Percentiles rank a stretch among this genome's conserved stretches.
Conservation (phyloP, 2,888 invertebrate species). For the Pseudoips prasinana region DNA sequence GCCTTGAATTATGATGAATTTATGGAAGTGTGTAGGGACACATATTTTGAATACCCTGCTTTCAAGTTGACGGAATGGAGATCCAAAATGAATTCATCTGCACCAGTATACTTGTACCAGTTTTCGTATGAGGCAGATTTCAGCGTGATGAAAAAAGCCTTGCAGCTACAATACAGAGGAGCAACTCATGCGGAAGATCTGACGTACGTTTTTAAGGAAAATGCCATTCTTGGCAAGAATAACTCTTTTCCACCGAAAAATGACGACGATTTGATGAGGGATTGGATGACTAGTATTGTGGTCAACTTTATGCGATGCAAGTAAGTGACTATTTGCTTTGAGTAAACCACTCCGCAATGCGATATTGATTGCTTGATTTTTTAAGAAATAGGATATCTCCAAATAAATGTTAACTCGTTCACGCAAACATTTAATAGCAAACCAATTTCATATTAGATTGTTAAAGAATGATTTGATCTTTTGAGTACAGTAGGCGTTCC, state of each 20-base stretch:
- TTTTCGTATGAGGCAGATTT: constrained; percentile 64
- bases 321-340: no score
- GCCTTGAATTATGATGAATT: constrained; percentile 20
- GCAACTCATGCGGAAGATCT: constrained; percentile 68
- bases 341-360: no score
- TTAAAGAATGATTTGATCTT: no score
- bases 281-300: constrained; percentile 26
- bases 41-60: constrained; percentile 32
- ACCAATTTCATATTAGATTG: no score
- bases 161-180: constrained; percentile 46
- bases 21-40: constrained; percentile 24
- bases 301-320: constrained; percentile 25
- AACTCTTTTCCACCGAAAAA: constrained; percentile 11
- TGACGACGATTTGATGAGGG: constrained; percentile 29
- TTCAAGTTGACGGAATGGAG: constrained; percentile 35
- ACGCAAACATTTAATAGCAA: no score
- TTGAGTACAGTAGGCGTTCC: no score
- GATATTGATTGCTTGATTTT: no score
- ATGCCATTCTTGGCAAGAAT: constrained; percentile 25
- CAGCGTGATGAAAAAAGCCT: constrained; percentile 52
- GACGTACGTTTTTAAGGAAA: constrained; percentile 57
- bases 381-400: no score
- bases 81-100: constrained; percentile 21
- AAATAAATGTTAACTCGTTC: no score
- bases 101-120: constrained; percentile 67